A percentile compares a stretch with the other conserved stretches of the same genome.
phyloP scores from a whole-genome alignment of 2,888 invertebrate genomes.

The Patella depressa region DNA sequence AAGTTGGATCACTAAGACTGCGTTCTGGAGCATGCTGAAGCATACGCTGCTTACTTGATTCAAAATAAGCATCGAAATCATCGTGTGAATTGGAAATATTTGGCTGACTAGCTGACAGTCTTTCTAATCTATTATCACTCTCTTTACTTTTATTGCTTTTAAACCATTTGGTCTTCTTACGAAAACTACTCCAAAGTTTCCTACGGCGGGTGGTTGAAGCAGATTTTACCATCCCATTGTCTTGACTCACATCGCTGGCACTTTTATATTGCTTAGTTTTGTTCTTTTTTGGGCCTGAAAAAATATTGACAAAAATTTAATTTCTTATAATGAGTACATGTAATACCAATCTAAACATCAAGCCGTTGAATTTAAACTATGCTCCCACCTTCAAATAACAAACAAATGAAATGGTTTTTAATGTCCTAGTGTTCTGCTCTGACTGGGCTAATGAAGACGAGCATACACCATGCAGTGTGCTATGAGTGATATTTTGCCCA shows the following conservation, averaged over 20 bases:
- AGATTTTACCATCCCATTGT: constrained; percentile 14
- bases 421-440: too few relatives aligned
- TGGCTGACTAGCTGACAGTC: constrained; percentile 40
- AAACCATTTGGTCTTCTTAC: constrained; percentile 29
- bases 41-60: constrained; percentile 11
- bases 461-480: too few relatives aligned
- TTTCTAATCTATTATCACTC: constrained; percentile 18
- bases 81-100: constrained; percentile 25
- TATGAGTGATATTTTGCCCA: too few relatives aligned
- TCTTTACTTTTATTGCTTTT: constrained; percentile 19
- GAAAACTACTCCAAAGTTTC: constrained; percentile 38
- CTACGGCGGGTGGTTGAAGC: constrained; percentile 21
- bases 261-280: constrained; percentile 33
- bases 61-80: constrained; percentile 29
- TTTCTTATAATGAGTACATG: too few relatives aligned
- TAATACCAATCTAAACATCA: too few relatives aligned
- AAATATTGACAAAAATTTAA: neutral
- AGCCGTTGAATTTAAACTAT: too few relatives aligned
- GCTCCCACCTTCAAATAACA: too few relatives aligned
- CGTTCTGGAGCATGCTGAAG: constrained; percentile 33
- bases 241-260: constrained; percentile 31
- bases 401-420: too few relatives aligned
- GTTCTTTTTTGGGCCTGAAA: constrained; percentile 29
- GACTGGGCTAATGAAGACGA: too few relatives aligned
- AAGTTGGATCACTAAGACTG: constrained; percentile 39